Conservation (phyloP, 2,113 vertebrate species). For the Corapipo altera region DNA sequence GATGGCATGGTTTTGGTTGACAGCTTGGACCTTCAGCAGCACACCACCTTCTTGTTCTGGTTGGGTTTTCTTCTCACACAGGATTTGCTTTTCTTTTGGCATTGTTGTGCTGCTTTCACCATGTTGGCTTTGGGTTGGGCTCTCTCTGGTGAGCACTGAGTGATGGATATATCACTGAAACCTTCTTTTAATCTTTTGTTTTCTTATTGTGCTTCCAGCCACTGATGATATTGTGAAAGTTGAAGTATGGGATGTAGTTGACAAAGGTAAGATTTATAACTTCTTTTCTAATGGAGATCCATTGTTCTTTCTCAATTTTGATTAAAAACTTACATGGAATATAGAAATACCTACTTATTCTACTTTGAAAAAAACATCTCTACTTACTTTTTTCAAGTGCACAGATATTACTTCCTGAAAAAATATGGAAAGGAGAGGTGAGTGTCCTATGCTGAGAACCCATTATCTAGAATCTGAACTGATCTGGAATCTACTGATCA, state of each 20-base stretch:
- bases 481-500: background rate
- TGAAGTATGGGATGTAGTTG: conserved; percentile 98
- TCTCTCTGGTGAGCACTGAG: background rate
- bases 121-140: background rate
- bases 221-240: conserved; percentile 98
- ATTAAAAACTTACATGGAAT: background rate
- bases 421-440: background rate
- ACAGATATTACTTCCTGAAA: background rate
- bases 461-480: background rate
- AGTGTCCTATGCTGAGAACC: background rate
- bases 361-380: background rate
- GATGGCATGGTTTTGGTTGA: background rate
- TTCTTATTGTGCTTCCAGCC: conserved; percentile 74
- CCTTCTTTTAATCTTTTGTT: background rate
- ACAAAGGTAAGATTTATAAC: conserved; percentile 86
- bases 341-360: background rate
- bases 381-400: background rate
- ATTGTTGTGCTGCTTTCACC: background rate
- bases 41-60: background rate
- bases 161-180: background rate
- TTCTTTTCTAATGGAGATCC: background rate
- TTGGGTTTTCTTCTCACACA: background rate
- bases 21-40: background rate
- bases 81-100: background rate
- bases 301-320: background rate